Evolutionary conservation across 1,140 invertebrate genomes (phyloP), one percentile per base, ranked within the genome.

Genomic region (Hyposmocoma kahamanoa): DNA sequence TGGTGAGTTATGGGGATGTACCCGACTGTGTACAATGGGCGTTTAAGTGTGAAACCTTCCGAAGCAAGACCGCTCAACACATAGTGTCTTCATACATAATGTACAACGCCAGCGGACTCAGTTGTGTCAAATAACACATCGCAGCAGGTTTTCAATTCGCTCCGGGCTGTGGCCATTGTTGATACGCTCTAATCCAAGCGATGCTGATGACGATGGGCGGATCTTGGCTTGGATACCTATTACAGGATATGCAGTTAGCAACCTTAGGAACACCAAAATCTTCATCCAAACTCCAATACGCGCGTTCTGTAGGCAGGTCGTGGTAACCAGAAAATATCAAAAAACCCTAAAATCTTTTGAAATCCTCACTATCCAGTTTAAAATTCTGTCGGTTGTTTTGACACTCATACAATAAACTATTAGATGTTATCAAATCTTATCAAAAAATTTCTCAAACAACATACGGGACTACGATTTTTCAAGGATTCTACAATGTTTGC

Each of bases 241-340:
- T 51, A 32, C 65, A 30, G 38, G 69, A 63, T 67, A 72, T 71
- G 38, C 53, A 42, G 38, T 64, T 53, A 26, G 38, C 38, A 34
- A 70, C 62, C 39, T 64, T 42, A 51, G 42, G 22, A 47, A 74
- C 65, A 32, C 59, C 56, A 56, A 72, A 49, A 50, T 71, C 71
- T 56, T 63, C 60, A 58, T 62, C 59, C 32, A 56, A 53, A 54
- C 60, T 60, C 71, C 71, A 74, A 46, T 74, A 74, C 53, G 49
- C 26, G 50, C 55, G 49, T 62, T 72, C 62, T 41, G 43, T 41
- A 36, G 67, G 69, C 30, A 67, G 47, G 52, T 58, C 45, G 51
- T 74, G 64, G 47, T 77, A 77, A 28, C 69, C 71, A 41, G 60
- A 53, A 24, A 72, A 36, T 50, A 74, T 67, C 47, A 73, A 50